phyloP scores from a whole-genome alignment of 2,888 invertebrate species.

The Atherix ibis region DNA sequence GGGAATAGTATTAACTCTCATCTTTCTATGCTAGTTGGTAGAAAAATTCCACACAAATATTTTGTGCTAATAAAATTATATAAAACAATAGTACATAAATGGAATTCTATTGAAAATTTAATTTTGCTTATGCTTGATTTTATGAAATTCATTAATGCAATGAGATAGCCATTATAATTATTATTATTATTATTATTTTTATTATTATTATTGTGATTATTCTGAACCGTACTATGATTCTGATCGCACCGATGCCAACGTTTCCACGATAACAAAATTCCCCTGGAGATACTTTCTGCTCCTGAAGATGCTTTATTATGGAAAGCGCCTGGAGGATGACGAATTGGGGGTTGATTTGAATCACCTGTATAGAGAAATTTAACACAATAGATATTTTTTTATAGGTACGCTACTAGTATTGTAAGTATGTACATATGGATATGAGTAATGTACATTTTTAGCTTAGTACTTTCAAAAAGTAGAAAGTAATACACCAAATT shows the following conservation, averaged over 20 bases:
- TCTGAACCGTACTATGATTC: no score
- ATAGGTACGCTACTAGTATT: no score
- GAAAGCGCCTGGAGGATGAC: constrained; percentile 34
- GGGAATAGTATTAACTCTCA: no score
- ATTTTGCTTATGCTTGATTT: constrained; percentile 11
- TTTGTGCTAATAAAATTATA: constrained; percentile 12
- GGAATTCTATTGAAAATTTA: constrained; percentile 8
- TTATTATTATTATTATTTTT: neutral
- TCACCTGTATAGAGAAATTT: constrained; percentile 21
- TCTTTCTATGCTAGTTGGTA: constrained; percentile 10
- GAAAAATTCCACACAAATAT: constrained; percentile 6
- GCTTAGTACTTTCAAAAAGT: no score
- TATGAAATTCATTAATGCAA: constrained; percentile 9
- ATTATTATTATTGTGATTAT: neutral
- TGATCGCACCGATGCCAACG: no score
- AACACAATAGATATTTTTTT: no score
- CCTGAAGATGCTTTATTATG: constrained; percentile 29
- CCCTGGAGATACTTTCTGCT: constrained; percentile 6
- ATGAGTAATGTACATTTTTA: no score
- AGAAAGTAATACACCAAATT: no score
- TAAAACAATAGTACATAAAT: constrained; percentile 7
- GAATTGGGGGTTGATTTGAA: constrained; percentile 31
- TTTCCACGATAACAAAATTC: neutral
- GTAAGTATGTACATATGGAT: no score
- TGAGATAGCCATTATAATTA: constrained; percentile 5